Base-by-base conservation (phyloP, 1,140 invertebrate genomes). In the Cydia amplana region DNA sequence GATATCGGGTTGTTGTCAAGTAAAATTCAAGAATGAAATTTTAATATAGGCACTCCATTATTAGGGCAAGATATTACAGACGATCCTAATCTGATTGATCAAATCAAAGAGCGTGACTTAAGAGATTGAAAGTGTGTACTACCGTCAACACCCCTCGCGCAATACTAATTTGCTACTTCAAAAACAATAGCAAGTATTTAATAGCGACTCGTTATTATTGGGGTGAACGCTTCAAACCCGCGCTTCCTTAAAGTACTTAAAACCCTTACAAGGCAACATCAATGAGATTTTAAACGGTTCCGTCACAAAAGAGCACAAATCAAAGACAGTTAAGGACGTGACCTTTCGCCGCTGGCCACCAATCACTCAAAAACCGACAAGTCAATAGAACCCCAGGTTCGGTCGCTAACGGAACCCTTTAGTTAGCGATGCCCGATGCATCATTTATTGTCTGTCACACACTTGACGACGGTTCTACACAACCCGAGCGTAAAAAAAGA, bases 361-460 rank as follows among this genome's bases (percentile, higher is more conserved):
- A 70, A 70, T 70, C 65, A 70, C 65, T 70, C 65, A 36, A 32
- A 36, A 16, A 36, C 65, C 18, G 65, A 70, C 65, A 70, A 70
- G 65, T 70, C 65, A 70, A 70, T 70, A 70, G 65, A 36, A 40
- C 65, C 65, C 32, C 65, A 70, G 65, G 65, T 70, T 70, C 16
- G 43, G 43, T 73, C 23, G 72, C 72, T 23, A 23, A 73, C 20
- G 16, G 65, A 73, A 73, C 72, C 72, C 72, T 73, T 51, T 51
- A 49, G 72, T 77, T 67, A 77, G 76, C 75, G 76, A 80, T 80
- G 79, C 78, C 78, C 75, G 80, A 82, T 86, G 85, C 88, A 88
- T 87, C 87, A 90, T 91, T 91, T 90, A 85, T 88, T 86, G 78
- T 63, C 82, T 86, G 84, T 89, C 87, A 85, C 75, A 75, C 77